A percentile compares a stretch with the other conserved stretches of the same genome.
These are phyloP conservation scores for Nixonia krombeini DNA, from an alignment of 1,140 invertebrate genomes.

Conservation along the genomic window DNA sequence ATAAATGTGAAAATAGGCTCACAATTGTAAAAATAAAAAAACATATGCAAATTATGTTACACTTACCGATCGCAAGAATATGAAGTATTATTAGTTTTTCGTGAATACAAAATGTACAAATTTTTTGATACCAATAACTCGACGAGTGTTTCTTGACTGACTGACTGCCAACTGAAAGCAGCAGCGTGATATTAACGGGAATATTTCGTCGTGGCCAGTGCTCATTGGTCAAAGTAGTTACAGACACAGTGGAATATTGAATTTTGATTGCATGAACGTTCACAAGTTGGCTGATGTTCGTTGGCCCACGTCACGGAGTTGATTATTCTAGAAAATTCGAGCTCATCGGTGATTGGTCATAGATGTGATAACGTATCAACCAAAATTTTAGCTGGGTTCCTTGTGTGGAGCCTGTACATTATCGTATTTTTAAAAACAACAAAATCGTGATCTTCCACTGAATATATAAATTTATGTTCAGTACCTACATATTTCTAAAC, in stretches of 20 bases:
- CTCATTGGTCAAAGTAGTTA: slow-evolving; percentile 65
- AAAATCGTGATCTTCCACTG: neutral
- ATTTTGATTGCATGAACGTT: slow-evolving; percentile 52
- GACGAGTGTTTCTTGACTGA: slow-evolving; percentile 50
- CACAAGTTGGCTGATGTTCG: slow-evolving; percentile 68
- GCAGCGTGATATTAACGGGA: slow-evolving; percentile 70
- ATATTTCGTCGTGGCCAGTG: slow-evolving; percentile 69
- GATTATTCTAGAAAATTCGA: slow-evolving; percentile 54
- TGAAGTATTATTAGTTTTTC: too few relatives aligned
- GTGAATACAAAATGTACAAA: neutral
- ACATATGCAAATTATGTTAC: neutral
- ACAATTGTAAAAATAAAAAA: neutral
- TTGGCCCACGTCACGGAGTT: slow-evolving; percentile 72
- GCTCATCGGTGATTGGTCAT: slow-evolving; percentile 27
- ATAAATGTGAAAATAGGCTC: too few relatives aligned
- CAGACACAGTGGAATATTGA: slow-evolving; percentile 52
- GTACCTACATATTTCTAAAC: too few relatives aligned
- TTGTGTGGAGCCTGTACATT: too few relatives aligned
- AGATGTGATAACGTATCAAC: slow-evolving; percentile 9
- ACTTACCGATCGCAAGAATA: slow-evolving; percentile 5
- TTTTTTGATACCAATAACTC: slow-evolving; percentile 8
- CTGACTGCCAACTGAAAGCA: slow-evolving; percentile 58
- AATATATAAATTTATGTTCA: too few relatives aligned
- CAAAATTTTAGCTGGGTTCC: slow-evolving; percentile 19
- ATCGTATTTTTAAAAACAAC: neutral